These are phyloP conservation scores for Eueides isabella DNA, from an alignment of 1,140 invertebrate genomes.

Conservation along the genomic window DNA sequence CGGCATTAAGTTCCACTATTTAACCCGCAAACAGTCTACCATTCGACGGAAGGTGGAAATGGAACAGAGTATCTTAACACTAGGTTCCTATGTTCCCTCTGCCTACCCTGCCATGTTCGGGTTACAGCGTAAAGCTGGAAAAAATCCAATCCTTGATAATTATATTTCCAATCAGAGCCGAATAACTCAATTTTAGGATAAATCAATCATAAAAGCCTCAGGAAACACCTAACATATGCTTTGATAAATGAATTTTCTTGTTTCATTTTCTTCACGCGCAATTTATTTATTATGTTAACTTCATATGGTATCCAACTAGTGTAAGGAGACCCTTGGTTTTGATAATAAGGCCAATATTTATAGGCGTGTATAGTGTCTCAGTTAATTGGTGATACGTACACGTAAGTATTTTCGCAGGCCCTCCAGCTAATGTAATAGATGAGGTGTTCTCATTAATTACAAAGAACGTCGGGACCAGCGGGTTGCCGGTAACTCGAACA, in stretches of 20 bases:
- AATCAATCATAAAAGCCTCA: conserved; percentile 60
- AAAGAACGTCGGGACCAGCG: conserved; percentile 78
- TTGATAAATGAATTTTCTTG: conserved; percentile 79
- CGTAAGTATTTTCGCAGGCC: conserved; percentile 68
- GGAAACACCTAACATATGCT: conserved; percentile 52
- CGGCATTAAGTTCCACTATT: too few relatives aligned
- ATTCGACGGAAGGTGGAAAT: too few relatives aligned
- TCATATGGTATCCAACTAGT: conserved; percentile 53
- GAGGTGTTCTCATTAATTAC: conserved; percentile 80
- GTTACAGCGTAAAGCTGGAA: too few relatives aligned
- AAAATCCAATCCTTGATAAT: too few relatives aligned
- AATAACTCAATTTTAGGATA: conserved; percentile 20
- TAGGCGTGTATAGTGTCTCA: conserved; percentile 44
- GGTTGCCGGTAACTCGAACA: conserved; percentile 67
- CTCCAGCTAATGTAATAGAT: conserved; percentile 80
- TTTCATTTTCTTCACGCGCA: conserved; percentile 74
- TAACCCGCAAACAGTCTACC: too few relatives aligned
- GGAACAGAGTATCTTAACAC: too few relatives aligned
- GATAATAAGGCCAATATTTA: conserved; percentile 5
- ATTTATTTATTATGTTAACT: conserved; percentile 79
- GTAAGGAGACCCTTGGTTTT: conserved; percentile 41
- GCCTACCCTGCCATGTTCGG: too few relatives aligned
- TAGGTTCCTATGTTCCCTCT: too few relatives aligned
- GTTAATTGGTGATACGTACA: conserved; percentile 61
- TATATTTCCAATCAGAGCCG: neutral